These are phyloP conservation scores for Macropodus opercularis DNA, from an alignment of 2,797 vertebrate species.

Conservation along the genomic window DNA sequence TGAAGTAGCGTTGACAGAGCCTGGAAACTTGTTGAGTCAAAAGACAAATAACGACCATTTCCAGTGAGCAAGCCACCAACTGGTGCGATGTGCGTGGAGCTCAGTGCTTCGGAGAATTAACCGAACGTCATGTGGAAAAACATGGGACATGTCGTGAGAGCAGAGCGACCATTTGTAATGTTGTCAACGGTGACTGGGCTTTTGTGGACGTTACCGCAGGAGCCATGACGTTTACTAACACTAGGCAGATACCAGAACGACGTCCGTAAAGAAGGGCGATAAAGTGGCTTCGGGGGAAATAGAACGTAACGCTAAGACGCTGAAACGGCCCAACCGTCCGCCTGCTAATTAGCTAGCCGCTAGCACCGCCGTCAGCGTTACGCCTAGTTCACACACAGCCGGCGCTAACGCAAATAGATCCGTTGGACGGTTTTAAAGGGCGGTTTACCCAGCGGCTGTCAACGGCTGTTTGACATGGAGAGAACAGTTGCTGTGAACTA, in stretches of 20 bases:
- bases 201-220: no score
- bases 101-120: no score
- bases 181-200: neutral
- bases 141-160: no score
- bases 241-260: neutral
- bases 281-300: rapidly evolving
- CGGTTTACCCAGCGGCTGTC: rapidly evolving
- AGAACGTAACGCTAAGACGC: rapidly evolving
- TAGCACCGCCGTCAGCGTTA: neutral
- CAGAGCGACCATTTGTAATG: no score
- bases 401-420: no score
- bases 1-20: neutral
- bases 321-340: neutral
- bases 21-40: neutral
- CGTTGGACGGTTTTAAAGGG: rapidly evolving
- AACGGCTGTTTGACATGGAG: rapidly evolving
- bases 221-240: no score
- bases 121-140: no score
- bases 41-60: neutral
- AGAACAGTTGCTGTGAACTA: rapidly evolving
- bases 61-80: neutral
- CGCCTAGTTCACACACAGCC: neutral
- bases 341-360: conserved; percentile 36
- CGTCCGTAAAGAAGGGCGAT: neutral
- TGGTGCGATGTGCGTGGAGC: rapidly evolving